Conservation (phyloP, 1,140 invertebrate genomes). For the Venturia canescens region DNA sequence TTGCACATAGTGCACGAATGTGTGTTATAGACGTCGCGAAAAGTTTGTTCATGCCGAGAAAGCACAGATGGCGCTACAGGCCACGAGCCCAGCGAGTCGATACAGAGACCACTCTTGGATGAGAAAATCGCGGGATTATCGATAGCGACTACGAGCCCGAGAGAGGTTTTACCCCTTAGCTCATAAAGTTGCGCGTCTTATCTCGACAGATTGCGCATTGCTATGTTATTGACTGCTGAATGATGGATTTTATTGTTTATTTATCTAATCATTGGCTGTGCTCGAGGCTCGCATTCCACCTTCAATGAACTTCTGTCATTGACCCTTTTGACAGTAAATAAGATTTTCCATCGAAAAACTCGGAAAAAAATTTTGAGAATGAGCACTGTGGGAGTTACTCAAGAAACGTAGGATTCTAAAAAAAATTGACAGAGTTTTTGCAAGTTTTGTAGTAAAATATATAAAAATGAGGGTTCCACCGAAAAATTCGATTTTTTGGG, state of each 20-base stretch:
- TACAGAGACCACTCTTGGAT: conserved; percentile 34
- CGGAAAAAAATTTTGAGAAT: too few relatives aligned
- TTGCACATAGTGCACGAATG: background rate
- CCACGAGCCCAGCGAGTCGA: conserved; percentile 17
- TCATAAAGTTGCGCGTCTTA: conserved; percentile 33
- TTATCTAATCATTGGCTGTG: background rate
- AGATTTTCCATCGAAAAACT: too few relatives aligned
- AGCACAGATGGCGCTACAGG: conserved; percentile 41
- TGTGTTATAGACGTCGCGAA: conserved; percentile 15
- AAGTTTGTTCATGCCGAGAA: conserved; percentile 22
- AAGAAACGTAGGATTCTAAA: too few relatives aligned
- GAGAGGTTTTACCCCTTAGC: background rate
- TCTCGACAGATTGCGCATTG: conserved; percentile 30
- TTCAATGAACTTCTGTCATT: conserved; percentile 1
- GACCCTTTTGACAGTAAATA: too few relatives aligned
- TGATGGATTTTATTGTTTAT: background rate
- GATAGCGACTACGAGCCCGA: conserved; percentile 38
- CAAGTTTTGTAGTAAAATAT: too few relatives aligned
- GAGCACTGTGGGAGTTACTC: too few relatives aligned
- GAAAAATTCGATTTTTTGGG: too few relatives aligned
- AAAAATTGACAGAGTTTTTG: too few relatives aligned
- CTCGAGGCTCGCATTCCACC: background rate
- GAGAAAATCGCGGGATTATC: conserved; percentile 45
- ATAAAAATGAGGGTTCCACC: too few relatives aligned
- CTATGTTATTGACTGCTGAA: conserved; percentile 30